Percentiles rank a stretch among this genome's conserved stretches.
Evolutionary conservation across 2,888 invertebrate species (phyloP).

Genomic region (Volucella bombylans): DNA sequence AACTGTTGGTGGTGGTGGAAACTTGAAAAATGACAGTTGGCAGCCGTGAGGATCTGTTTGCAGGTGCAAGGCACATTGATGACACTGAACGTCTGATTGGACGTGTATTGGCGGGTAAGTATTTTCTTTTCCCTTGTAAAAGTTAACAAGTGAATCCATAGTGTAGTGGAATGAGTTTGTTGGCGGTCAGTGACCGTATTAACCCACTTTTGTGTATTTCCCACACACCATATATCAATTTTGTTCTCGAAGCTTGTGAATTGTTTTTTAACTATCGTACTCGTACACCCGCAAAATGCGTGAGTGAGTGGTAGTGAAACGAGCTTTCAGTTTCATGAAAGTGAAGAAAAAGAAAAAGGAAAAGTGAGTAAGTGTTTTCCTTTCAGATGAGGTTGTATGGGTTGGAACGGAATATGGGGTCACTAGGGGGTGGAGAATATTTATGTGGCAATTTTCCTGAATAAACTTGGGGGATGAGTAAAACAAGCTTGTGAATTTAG

Average conservation of each 20-base stretch:
- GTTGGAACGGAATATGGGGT: too few species aligned
- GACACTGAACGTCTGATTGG: conserved; percentile 82
- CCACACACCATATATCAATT: conserved; percentile 32
- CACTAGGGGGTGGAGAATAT: background rate
- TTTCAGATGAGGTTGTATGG: background rate
- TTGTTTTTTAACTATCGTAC: conserved; percentile 1
- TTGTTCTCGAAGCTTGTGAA: conserved; percentile 29
- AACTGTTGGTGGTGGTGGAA: conserved; percentile 24
- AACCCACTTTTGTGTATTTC: conserved; percentile 76
- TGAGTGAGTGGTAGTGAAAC: conserved; percentile 28
- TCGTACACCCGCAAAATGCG: conserved; percentile 3
- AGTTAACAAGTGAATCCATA: conserved; percentile 55
- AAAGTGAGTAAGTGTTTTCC: conserved; percentile 33
- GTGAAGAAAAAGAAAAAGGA: conserved; percentile 33
- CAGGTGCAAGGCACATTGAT: conserved; percentile 80
- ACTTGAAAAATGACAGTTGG: conserved; percentile 80
- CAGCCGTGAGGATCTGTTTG: conserved; percentile 81
- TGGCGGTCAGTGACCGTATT: conserved; percentile 79
- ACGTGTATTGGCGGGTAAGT: conserved; percentile 82
- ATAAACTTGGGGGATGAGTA: background rate
- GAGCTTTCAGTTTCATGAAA: conserved; percentile 67
- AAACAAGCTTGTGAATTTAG: too few species aligned
- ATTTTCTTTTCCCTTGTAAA: background rate
- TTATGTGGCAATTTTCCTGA: conserved; percentile 25
- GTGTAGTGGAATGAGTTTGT: conserved; percentile 49